Evolutionary conservation across 1,140 invertebrate species (phyloP), one percentile per base, ranked within the genome.

Genomic region (Drosophila quadrilineata): DNA sequence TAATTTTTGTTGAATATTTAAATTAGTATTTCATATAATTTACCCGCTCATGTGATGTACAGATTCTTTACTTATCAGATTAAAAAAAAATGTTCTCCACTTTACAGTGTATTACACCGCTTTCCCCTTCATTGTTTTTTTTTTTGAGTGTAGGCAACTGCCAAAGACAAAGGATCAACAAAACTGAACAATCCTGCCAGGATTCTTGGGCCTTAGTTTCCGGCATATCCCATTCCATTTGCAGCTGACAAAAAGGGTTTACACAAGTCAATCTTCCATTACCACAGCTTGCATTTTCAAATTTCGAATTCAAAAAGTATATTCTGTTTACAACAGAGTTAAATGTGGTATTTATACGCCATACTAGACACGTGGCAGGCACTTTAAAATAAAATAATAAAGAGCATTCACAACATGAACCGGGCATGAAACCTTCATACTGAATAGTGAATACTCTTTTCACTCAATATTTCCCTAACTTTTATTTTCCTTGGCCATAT

Each of bases 321-420:
- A n/a, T n/a, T n/a, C n/a, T n/a, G n/a, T n/a, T n/a, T n/a, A n/a
- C n/a, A 52, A 46, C 56, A 46, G 54, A 43, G 16, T 56, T 46
- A 56, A 63, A 56, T 56, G 52, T 21, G 46, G 29, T 63, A 40
- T 63, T 63, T 63, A 63, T 63, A 50, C 40, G 38, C 14, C 59
- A 56, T n/a, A 63, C 50, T 63, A 50, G 50, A 54, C 59, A 63
- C 59, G 59, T 48, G 58, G 58, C 48, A 53, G 41, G 50, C 59
- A 63, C 50, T 63, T 63, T n/a, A 54, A 56, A 17, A 16, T 31
- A 36, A 28, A 54, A n/a, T n/a, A n/a, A n/a, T n/a, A n/a, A n/a
- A n/a, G n/a, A n/a, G n/a, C n/a, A n/a, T n/a, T n/a, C 14, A 54
- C 43, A 36, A 21, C 49, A 28, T n/a, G 19, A 45, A 21, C 59